Conservation (phyloP, 2,797 vertebrate genomes). For the Gymnoscopelus microlampas region DNA sequence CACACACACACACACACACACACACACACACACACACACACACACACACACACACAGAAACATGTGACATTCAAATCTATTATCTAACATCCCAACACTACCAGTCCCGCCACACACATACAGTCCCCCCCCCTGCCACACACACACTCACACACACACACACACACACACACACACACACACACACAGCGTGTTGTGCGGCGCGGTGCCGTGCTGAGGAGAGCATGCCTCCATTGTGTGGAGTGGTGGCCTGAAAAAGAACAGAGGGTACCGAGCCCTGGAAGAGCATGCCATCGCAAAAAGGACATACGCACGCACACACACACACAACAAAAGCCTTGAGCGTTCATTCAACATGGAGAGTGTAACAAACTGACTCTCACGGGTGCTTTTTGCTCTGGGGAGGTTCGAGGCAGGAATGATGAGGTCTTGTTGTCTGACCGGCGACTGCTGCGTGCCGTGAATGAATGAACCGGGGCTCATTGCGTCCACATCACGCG, state of each 20-base stretch:
- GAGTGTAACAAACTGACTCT: too few species aligned
- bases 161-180: slow-evolving; percentile 51
- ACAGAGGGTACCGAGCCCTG: slow-evolving; percentile 47
- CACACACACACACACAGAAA: slow-evolving; percentile 17
- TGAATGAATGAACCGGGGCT: slow-evolving; percentile 50
- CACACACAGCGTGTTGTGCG: slow-evolving; percentile 43
- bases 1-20: slow-evolving; percentile 38
- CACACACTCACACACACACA: slow-evolving; percentile 31
- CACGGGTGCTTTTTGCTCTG: too few species aligned
- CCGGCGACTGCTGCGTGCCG: slow-evolving; percentile 26
- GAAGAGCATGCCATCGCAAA: slow-evolving; percentile 9
- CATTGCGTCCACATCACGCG: slow-evolving; percentile 33
- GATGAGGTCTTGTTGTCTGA: slow-evolving; percentile 24
- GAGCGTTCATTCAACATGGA: too few species aligned
- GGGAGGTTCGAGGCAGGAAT: background rate
- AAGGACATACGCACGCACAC: background rate
- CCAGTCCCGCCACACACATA: slow-evolving; percentile 36
- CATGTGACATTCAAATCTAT: slow-evolving; percentile 56
- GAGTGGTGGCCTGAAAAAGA: slow-evolving; percentile 49
- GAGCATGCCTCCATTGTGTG: slow-evolving; percentile 74
- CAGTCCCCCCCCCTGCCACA: background rate
- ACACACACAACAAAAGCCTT: too few species aligned
- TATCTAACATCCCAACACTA: slow-evolving; percentile 60
- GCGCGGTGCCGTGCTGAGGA: slow-evolving; percentile 24
- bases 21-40: background rate